Evolutionary conservation across 1,140 invertebrate genomes (phyloP).

Genomic region (Metaphire vulgaris): DNA sequence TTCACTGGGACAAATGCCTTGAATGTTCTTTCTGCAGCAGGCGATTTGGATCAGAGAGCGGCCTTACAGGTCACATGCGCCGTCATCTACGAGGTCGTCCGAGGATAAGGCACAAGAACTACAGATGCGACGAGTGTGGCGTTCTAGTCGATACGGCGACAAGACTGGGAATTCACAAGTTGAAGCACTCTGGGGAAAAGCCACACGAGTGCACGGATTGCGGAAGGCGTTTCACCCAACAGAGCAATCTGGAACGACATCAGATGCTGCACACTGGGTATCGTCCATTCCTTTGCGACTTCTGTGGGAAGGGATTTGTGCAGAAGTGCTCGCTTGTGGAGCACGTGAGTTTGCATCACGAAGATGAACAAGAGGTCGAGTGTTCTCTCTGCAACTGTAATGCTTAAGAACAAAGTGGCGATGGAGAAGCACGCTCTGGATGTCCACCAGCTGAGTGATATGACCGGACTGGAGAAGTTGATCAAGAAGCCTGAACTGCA

Average conservation of each 20-base stretch:
- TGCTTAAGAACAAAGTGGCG: neutral
- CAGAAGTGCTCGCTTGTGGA: neutral
- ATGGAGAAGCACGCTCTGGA: neutral
- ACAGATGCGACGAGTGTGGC: slow-evolving; percentile 1
- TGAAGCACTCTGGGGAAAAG: slow-evolving; percentile 54
- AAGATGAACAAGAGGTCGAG: neutral
- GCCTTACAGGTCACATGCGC: neutral
- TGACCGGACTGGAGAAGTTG: neutral
- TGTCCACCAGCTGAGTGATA: neutral
- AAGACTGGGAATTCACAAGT: slow-evolving; percentile 34
- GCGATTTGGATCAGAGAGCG: neutral
- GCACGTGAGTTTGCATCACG: neutral
- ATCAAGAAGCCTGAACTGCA: slow-evolving; percentile 18
- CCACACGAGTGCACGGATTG: slow-evolving; percentile 49
- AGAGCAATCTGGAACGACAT: slow-evolving; percentile 42
- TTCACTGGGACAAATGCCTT: neutral
- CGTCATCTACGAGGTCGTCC: neutral
- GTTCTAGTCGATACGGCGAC: neutral
- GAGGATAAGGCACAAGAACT: neutral
- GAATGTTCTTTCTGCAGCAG: neutral
- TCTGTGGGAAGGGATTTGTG: slow-evolving; percentile 68
- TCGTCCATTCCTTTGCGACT: slow-evolving; percentile 52
- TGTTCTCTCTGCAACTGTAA: neutral
- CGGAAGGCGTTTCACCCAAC: slow-evolving; percentile 47
- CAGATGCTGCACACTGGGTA: slow-evolving; percentile 37